Conservation (phyloP, 1,140 invertebrate genomes). For the Acyrthosiphon pisum region DNA sequence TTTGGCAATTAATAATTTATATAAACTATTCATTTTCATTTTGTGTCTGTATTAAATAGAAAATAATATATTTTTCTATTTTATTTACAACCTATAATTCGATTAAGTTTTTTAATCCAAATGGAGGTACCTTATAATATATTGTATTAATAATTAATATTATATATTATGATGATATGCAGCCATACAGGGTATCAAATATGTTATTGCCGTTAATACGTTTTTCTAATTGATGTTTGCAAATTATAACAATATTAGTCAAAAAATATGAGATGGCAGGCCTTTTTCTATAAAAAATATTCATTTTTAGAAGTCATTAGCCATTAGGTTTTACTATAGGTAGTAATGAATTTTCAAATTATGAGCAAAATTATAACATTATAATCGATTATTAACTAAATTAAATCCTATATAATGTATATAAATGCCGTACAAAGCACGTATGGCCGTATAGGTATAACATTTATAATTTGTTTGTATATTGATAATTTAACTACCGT, state of each 20-base stretch:
- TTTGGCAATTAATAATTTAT: neutral
- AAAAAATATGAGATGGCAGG: neutral
- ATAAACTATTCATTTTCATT: neutral
- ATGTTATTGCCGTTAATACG: neutral
- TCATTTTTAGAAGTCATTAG: neutral
- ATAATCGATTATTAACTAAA: neutral
- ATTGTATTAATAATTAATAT: neutral
- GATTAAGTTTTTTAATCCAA: neutral
- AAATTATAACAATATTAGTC: neutral
- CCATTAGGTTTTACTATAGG: neutral
- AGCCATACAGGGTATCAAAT: neutral
- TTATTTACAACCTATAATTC: neutral
- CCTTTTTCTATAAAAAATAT: neutral
- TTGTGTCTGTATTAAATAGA: neutral
- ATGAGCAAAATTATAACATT: neutral
- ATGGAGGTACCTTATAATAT: neutral
- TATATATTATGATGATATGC: no score
- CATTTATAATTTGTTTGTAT: no score
- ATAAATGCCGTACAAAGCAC: neutral
- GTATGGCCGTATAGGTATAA: neutral
- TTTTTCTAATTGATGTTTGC: neutral
- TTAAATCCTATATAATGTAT: no score
- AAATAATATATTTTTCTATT: neutral
- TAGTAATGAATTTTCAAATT: neutral
- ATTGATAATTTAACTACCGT: no score